Conservation (phyloP, 2,797 vertebrate genomes). For the Enteromius anoplus region DNA sequence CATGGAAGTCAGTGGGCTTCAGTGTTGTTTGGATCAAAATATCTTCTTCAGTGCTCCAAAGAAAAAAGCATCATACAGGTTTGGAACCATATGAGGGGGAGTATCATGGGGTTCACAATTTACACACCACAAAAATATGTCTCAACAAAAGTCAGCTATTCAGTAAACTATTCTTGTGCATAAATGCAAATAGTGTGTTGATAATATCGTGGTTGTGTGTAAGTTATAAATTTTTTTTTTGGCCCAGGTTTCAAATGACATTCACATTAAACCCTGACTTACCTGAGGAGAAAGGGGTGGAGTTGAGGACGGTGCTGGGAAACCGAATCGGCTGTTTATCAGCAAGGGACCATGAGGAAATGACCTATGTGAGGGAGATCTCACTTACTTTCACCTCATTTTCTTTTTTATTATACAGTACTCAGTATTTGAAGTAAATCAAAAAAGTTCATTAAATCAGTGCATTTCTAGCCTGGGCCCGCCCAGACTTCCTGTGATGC, state of each 20-base stretch:
- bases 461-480: no score
- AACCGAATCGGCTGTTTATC: constrained; percentile 84
- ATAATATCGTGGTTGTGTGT: constrained; percentile 12
- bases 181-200: background rate
- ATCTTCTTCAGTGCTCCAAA: background rate
- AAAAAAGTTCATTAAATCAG: background rate
- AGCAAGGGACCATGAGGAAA: constrained; percentile 84
- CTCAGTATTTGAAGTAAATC: background rate
- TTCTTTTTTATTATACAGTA: background rate
- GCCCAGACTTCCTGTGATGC: no score
- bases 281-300: constrained; percentile 70
- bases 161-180: background rate
- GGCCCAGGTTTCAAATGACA: constrained; percentile 85
- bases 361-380: constrained; percentile 86
- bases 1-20: no score
- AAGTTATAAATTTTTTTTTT: background rate
- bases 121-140: background rate
- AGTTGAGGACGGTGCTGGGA: constrained; percentile 77
- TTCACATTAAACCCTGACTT: constrained; percentile 87
- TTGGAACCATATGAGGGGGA: background rate
- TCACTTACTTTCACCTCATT: background rate
- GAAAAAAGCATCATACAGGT: background rate
- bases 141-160: background rate
- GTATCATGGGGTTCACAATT: background rate
- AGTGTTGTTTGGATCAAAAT: background rate